phyloP scores from a whole-genome alignment of 2,888 invertebrate genomes.

The Bembecia ichneumoniformis region DNA sequence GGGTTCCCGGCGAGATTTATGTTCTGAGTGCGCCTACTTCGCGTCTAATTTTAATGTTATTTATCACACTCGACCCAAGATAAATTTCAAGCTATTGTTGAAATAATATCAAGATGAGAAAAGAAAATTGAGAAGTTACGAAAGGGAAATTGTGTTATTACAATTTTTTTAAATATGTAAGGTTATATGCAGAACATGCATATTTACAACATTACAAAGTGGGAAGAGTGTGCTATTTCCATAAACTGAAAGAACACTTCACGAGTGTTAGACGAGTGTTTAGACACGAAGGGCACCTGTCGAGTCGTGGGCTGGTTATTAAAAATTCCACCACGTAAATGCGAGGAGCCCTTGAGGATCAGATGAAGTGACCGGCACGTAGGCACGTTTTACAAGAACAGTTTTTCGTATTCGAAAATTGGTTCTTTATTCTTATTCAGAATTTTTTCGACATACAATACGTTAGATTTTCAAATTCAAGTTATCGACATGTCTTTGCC shows the following conservation, averaged over 20 bases:
- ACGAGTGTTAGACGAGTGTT: neutral
- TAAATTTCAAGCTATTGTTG: conserved; percentile 11
- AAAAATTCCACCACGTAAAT: conserved; percentile 30
- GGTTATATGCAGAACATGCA: too few relatives aligned
- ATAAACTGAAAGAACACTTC: neutral
- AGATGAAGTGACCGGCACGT: neutral
- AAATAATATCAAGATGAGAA: neutral
- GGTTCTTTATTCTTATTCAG: too few relatives aligned
- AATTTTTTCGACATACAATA: too few relatives aligned
- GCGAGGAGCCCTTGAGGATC: conserved; percentile 15
- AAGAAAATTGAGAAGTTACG: too few relatives aligned
- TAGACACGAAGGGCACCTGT: neutral
- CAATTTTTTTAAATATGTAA: too few relatives aligned
- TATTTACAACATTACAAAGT: too few relatives aligned
- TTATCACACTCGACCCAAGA: conserved; percentile 28
- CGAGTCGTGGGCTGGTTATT: conserved; percentile 16
- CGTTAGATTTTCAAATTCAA: too few relatives aligned
- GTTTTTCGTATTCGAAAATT: too few relatives aligned
- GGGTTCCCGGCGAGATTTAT: conserved; percentile 33
- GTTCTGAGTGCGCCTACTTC: conserved; percentile 22
- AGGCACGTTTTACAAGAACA: neutral
- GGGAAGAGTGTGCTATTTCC: neutral
- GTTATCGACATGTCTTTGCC: too few relatives aligned
- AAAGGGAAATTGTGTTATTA: too few relatives aligned
- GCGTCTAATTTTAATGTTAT: conserved; percentile 53